phyloP scores from a whole-genome alignment of 2,888 invertebrate species.

The Stictocephala bisonia region DNA sequence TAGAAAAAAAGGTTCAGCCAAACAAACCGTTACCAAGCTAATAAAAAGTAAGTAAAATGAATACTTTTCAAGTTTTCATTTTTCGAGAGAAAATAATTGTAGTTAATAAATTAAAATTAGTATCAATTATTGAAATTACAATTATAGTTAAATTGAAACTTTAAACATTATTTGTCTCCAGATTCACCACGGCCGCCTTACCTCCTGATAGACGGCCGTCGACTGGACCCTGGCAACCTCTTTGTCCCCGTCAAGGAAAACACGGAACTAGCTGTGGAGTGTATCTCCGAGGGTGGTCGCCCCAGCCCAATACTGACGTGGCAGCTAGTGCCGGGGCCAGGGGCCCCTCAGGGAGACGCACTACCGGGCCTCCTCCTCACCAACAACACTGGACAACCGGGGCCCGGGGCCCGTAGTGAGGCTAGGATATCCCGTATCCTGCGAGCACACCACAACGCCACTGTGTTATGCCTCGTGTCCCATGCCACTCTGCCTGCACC shows the following conservation, averaged over 20 bases:
- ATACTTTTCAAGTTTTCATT: too few relatives aligned
- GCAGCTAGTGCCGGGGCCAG: conserved; percentile 68
- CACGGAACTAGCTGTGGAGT: conserved; percentile 82
- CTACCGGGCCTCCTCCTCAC: conserved; percentile 62
- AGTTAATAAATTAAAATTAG: too few relatives aligned
- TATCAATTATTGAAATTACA: too few relatives aligned
- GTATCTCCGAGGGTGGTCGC: conserved; percentile 87
- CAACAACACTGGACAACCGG: conserved; percentile 46
- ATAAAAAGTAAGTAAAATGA: background rate
- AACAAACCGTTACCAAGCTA: too few relatives aligned
- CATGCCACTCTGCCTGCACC: conserved; percentile 73
- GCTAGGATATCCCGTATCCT: conserved; percentile 79
- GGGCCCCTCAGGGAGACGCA: conserved; percentile 52
- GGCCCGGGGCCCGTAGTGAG: conserved; percentile 68
- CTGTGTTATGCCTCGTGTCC: conserved; percentile 82
- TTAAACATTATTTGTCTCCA: conserved; percentile 64
- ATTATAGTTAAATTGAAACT: too few relatives aligned
- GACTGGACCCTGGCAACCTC: conserved; percentile 86
- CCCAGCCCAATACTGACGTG: conserved; percentile 72
- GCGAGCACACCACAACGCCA: conserved; percentile 87
- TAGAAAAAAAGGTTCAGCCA: too few relatives aligned
- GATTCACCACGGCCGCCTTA: conserved; percentile 88
- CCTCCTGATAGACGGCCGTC: conserved; percentile 85
- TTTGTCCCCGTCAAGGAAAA: conserved; percentile 90
- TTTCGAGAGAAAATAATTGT: too few relatives aligned